These are phyloP conservation scores for Ploceus nigricollis DNA, from an alignment of 2,113 vertebrate genomes.

Conservation along the genomic window DNA sequence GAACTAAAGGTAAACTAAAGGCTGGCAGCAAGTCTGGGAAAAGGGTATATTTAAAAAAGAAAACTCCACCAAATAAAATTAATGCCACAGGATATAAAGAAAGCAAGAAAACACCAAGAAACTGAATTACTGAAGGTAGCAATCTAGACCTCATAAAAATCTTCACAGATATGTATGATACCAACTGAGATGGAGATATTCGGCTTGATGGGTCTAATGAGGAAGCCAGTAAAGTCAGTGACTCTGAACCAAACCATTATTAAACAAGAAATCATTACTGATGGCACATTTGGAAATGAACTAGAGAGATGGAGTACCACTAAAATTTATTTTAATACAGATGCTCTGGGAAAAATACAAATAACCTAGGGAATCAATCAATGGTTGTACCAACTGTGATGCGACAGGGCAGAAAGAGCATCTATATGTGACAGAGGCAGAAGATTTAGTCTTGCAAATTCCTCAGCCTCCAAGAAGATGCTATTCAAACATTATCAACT, in stretches of 20 bases:
- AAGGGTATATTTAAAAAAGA: neutral
- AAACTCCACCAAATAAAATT: neutral
- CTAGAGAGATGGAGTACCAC: neutral
- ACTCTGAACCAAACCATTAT: neutral
- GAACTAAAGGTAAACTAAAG: neutral
- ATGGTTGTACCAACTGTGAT: neutral
- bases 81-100: neutral
- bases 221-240: neutral
- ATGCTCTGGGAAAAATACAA: neutral
- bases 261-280: neutral
- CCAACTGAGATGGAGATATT: neutral
- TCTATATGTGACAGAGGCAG: neutral
- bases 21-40: neutral
- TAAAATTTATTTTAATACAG: neutral
- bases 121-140: neutral
- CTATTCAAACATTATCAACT: accelerated
- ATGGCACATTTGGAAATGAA: neutral
- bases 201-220: neutral
- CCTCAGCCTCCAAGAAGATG: neutral
- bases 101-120: neutral
- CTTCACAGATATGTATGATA: neutral
- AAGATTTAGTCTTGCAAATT: neutral
- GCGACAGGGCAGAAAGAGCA: neutral
- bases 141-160: neutral
- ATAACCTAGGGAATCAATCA: neutral